A percentile compares a stretch with the other conserved stretches of the same genome.
Conservation (phyloP, 2,113 vertebrate genomes). For the Zapornia atra region DNA sequence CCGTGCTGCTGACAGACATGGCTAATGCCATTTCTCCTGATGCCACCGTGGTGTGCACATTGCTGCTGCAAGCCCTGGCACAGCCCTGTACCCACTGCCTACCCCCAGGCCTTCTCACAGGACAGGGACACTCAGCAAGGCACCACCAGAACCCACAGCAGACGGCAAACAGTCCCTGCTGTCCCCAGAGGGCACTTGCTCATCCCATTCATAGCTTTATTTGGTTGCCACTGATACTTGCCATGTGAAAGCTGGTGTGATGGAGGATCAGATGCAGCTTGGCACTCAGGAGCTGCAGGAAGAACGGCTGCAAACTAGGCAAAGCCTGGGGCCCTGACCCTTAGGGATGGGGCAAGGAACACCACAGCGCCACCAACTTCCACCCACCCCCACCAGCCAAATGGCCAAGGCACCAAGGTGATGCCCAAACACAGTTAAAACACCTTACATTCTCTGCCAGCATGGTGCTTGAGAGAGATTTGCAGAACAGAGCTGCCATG, state of each 20-base stretch:
- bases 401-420: not conserved
- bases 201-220: not conserved
- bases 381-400: rapidly evolving
- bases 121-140: not conserved
- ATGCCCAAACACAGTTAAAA: not conserved
- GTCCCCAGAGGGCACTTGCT: not conserved
- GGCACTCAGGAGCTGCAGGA: not conserved
- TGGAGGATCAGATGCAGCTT: rapidly evolving
- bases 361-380: not conserved
- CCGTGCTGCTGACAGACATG: not conserved
- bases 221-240: not conserved
- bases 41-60: rapidly evolving
- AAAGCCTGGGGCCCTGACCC: not conserved
- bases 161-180: not conserved
- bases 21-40: not conserved
- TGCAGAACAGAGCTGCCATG: not conserved
- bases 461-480: not conserved
- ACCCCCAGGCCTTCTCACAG: rapidly evolving
- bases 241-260: rapidly evolving
- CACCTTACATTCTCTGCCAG: not conserved
- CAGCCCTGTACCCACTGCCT: not conserved
- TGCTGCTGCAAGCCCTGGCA: not conserved
- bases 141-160: rapidly evolving
- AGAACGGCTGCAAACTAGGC: not conserved
- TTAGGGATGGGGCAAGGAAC: not conserved